Evolutionary conservation across 2,113 vertebrate species (phyloP), one percentile per base, ranked within the genome.

Genomic region (Saccopteryx leptura): DNA sequence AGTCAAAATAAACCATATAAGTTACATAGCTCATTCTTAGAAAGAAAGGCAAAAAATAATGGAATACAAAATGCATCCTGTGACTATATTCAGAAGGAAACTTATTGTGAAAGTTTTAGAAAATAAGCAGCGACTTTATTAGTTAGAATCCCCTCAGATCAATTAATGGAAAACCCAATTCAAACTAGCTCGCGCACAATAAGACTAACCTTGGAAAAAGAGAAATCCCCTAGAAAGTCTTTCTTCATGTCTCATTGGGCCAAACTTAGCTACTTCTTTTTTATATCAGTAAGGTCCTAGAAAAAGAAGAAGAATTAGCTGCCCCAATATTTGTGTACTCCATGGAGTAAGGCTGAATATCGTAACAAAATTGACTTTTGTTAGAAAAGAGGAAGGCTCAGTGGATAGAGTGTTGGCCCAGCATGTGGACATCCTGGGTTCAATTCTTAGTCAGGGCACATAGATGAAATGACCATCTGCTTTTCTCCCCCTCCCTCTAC

Each of bases 111-210:
- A 66, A 18, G 52, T 85, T 21, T 28, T 46, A 8, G 65, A 75
- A 91, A 89, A n/a, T 58, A 86, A 68, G 19, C 23, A 78, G 14
- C 88, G 54, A 88, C 6, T 89, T 93, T 80, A 93, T 91, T 50
- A 91, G 15, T 84, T 71, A 58, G 24, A 82, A 31, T 71, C 17
- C 1, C 4, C 82, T 76, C n/a, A 76, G 14, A 1, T 60, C 0
- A 86, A 50, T 21, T 86, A 71, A 76, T 79, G 5, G 46, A 63
- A 85, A 79, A 56, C 26, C 24, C 65, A 74, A 84, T 2, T 48
- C 13, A 28, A 71, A 74, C 28, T 39, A 88, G 15, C 17, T 56
- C 81, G 19, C 81, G 19, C 84, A 28, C 9, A 78, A 28, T 39
- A 93, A 78, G 5, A 3, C 26, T 85, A 28, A 71, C 5, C 23